phyloP scores from a whole-genome alignment of 2,888 invertebrate genomes.

The Himalopsyche kuldschensis region DNA sequence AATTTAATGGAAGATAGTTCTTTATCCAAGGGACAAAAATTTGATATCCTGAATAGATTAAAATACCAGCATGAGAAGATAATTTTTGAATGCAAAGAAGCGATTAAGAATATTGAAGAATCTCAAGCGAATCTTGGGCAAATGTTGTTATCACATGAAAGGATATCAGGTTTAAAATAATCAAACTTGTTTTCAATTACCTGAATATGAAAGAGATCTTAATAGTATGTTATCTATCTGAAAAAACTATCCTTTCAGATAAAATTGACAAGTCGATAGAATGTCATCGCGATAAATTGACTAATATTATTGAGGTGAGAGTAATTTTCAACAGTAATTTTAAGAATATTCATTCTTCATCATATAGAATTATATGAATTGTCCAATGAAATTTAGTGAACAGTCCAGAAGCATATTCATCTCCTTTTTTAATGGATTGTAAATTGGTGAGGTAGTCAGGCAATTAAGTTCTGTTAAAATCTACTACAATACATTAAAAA shows the following conservation, averaged over 20 bases:
- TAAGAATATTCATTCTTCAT: too few relatives aligned
- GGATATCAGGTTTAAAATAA: background rate
- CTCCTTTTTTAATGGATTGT: too few relatives aligned
- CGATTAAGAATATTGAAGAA: conserved; percentile 11
- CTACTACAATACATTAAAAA: too few relatives aligned
- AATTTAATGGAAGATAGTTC: background rate
- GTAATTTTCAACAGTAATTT: background rate
- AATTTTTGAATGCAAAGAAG: background rate
- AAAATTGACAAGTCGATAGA: background rate
- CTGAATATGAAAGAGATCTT: background rate
- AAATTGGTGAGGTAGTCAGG: too few relatives aligned
- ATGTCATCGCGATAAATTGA: background rate
- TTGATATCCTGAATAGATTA: conserved; percentile 1
- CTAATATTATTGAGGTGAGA: background rate
- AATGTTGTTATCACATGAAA: background rate
- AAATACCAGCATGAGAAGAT: conserved; percentile 10
- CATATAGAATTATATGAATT: too few relatives aligned
- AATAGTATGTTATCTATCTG: too few relatives aligned
- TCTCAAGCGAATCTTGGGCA: background rate
- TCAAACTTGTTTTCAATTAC: background rate
- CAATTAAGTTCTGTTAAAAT: too few relatives aligned
- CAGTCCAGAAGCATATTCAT: too few relatives aligned
- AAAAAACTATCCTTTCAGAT: background rate
- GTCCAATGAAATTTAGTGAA: too few relatives aligned
- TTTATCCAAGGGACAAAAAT: background rate